Percentiles rank a stretch among this genome's conserved stretches.
These are phyloP conservation scores for Tragulus kanchil DNA, from an alignment of 2,113 vertebrate species.

Conservation along the genomic window DNA sequence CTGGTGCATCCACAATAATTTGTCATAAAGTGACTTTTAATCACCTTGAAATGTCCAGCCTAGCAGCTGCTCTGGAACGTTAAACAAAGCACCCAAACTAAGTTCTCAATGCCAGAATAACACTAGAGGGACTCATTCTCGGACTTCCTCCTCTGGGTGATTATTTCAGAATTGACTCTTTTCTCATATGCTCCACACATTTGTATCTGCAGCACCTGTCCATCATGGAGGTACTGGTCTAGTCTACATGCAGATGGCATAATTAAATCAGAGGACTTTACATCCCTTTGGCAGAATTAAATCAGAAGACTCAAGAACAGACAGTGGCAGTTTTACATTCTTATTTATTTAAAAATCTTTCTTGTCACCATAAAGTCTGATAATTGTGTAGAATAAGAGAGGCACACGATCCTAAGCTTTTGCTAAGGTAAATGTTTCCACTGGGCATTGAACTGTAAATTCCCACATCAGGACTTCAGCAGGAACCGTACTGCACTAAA, in stretches of 20 bases:
- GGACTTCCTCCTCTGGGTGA: neutral
- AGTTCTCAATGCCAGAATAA: neutral
- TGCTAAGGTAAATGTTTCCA: conserved; percentile 29
- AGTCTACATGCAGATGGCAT: neutral
- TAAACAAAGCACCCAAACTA: neutral
- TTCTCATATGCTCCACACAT: neutral
- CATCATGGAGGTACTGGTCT: neutral
- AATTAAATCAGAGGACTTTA: neutral
- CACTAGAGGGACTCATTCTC: neutral
- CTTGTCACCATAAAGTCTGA: neutral
- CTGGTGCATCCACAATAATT: neutral
- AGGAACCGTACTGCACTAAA: neutral
- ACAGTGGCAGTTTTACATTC: neutral
- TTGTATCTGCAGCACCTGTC: neutral
- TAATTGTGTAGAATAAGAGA: neutral
- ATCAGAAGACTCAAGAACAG: neutral
- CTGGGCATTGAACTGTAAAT: neutral
- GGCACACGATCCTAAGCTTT: neutral
- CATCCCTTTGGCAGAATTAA: neutral
- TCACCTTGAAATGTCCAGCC: neutral
- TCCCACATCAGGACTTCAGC: neutral
- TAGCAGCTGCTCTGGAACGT: neutral
- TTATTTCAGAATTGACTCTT: neutral
- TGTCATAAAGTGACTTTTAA: neutral
- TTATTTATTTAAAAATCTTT: conserved; percentile 18